A percentile compares a stretch with the other conserved stretches of the same genome.
Evolutionary conservation across 2,113 vertebrate genomes (phyloP).

Genomic region (Pseudorasbora parva): DNA sequence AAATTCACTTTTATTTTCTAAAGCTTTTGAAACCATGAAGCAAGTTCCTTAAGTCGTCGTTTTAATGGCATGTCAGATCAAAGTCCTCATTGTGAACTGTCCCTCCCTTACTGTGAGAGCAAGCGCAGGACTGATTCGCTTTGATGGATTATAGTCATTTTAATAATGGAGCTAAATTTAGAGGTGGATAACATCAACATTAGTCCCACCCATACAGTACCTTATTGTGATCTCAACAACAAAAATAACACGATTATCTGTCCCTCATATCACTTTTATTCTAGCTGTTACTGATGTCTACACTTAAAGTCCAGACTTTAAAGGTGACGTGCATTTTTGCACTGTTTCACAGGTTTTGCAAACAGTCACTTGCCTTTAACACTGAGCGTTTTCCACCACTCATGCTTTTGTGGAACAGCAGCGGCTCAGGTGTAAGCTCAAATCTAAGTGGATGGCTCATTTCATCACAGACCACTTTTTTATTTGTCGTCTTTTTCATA

Average conservation of each 20-base stretch:
- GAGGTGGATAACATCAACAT: conserved; percentile 20
- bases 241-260: background rate
- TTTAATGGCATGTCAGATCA: conserved; percentile 13
- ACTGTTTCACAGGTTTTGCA: background rate
- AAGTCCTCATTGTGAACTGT: conserved; percentile 26
- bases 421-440: no score
- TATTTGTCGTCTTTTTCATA: no score
- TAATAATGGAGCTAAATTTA: conserved; percentile 42
- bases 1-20: conserved; percentile 28
- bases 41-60: background rate
- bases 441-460: no score
- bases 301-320: background rate
- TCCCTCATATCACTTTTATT: background rate
- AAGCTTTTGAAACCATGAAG: background rate
- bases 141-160: conserved; percentile 42
- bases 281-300: background rate
- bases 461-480: no score
- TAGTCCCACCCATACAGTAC: background rate
- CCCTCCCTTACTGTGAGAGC: background rate
- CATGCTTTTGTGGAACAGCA: no score
- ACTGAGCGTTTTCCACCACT: no score
- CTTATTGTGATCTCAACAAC: background rate
- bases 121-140: background rate
- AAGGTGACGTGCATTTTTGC: background rate
- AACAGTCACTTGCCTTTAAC: background rate